phyloP scores from a whole-genome alignment of 1,140 invertebrate genomes.

The Nymphalis io region DNA sequence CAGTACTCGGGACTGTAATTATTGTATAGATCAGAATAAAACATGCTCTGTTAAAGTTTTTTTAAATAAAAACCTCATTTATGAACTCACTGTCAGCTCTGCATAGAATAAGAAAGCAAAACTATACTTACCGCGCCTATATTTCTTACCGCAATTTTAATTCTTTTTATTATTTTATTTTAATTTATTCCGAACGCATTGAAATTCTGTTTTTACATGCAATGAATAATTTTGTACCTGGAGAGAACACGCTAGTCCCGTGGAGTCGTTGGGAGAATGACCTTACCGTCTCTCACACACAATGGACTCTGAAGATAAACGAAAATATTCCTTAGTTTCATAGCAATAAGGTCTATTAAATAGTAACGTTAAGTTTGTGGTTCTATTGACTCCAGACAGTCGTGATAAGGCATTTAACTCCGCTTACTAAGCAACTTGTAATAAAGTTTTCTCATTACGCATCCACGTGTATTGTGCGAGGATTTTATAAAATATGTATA shows the following conservation, averaged over 20 bases:
- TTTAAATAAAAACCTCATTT: neutral
- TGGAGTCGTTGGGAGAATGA: conserved; percentile 46
- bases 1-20: too few relatives aligned
- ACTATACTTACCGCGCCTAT: neutral
- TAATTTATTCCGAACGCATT: conserved; percentile 22
- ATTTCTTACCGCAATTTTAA: neutral
- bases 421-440: conserved; percentile 37
- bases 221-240: conserved; percentile 43
- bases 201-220: conserved; percentile 23
- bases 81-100: neutral
- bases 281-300: conserved; percentile 38
- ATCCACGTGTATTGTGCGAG: conserved; percentile 5
- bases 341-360: conserved; percentile 19
- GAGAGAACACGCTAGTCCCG: conserved; percentile 37
- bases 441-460: conserved; percentile 38
- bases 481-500: neutral
- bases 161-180: conserved; percentile 1
- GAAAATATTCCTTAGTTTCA: conserved; percentile 28
- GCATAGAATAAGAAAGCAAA: neutral
- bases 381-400: conserved; percentile 42
- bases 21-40: neutral
- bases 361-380: conserved; percentile 22
- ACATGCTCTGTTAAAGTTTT: neutral
- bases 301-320: conserved; percentile 13
- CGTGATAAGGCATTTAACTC: conserved; percentile 47